Percentiles rank a stretch among this genome's conserved stretches.
phyloP scores from a whole-genome alignment of 2,113 vertebrate genomes.

The Notothenia rossii region DNA sequence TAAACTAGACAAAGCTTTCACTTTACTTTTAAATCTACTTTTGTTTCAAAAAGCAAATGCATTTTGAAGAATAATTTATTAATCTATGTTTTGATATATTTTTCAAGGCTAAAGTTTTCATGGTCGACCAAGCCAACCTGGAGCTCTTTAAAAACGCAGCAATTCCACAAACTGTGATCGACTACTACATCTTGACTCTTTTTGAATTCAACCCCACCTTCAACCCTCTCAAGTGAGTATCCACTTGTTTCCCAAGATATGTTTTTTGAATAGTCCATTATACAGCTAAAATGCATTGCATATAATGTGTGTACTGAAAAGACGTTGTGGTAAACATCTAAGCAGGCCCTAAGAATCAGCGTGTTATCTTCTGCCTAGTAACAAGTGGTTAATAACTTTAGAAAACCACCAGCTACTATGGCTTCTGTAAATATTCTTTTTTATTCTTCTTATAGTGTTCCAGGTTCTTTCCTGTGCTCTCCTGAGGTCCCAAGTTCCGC shows the following conservation, averaged over 20 bases:
- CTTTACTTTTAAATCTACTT: neutral
- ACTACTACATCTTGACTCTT: constrained; percentile 62
- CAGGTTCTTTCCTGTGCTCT: constrained; percentile 52
- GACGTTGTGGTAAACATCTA: too few relatives aligned
- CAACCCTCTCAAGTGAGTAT: constrained; percentile 59
- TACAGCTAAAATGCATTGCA: too few relatives aligned
- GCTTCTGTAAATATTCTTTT: neutral
- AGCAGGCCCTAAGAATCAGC: too few relatives aligned
- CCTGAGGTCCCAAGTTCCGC: constrained; percentile 33
- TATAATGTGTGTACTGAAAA: too few relatives aligned
- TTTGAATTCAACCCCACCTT: constrained; percentile 58
- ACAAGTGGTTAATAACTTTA: too few relatives aligned
- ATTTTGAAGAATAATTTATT: neutral
- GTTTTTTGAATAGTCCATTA: neutral
- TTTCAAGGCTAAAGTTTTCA: constrained; percentile 63
- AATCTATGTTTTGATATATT: neutral
- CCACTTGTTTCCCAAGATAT: neutral
- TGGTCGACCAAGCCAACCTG: constrained; percentile 68
- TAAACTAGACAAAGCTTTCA: neutral
- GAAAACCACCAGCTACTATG: too few relatives aligned
- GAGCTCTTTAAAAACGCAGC: constrained; percentile 69
- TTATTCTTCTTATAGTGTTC: constrained; percentile 41
- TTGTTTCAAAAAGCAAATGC: neutral
- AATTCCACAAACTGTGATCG: constrained; percentile 47
- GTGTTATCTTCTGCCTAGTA: too few relatives aligned